Base-by-base conservation (phyloP, 2,888 invertebrate species). In the Oscheius myriophilus region DNA sequence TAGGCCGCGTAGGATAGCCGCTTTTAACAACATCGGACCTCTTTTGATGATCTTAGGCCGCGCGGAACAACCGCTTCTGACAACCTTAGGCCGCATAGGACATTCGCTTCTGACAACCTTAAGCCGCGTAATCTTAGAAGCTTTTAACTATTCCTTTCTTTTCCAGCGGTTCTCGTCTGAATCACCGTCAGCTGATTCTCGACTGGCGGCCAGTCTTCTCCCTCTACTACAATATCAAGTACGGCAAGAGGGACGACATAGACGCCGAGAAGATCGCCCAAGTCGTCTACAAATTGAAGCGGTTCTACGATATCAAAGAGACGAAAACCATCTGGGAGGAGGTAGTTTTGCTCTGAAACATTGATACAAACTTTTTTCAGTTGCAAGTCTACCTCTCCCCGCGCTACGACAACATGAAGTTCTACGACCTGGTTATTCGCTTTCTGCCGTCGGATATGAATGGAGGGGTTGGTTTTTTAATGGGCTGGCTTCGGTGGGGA, bases 151-250 rank as follows among this genome's bases (percentile, higher is more conserved):
- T 33, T 9, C 33, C 33, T 9, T 18, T 52, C 1, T 41, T 25
- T 58, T 61, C 42, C 45, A 70, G 71, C 23, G 57, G 52, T 14
- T 71, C 71, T 14, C 51, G 64, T 9, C 33, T 71, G 16, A 55
- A 53, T 1, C 52, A 62, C 39, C 52, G 54, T n/a, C 73, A 78
- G 46, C 12, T 75, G 26, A 54, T 53, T 6, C 63, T 78, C 23
- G 78, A 78, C 26, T 78, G 78, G 78, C 42, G 62, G 23, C 74
- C 73, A 4, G 23, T 76, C 42, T 76, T 69, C 51, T 59, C 70
- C 2, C 51, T 76, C 0, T 73, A 55, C 51, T 61, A 43, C 46
- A 16, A 61, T n/a, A 61, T 52, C 18, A 67, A 61, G 61, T 67
- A 67, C 46, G 67, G 67, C 21, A 67, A 67, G 39, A 14, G 41